Conservation (phyloP, 2,888 invertebrate species). For the Volucella inanis region DNA sequence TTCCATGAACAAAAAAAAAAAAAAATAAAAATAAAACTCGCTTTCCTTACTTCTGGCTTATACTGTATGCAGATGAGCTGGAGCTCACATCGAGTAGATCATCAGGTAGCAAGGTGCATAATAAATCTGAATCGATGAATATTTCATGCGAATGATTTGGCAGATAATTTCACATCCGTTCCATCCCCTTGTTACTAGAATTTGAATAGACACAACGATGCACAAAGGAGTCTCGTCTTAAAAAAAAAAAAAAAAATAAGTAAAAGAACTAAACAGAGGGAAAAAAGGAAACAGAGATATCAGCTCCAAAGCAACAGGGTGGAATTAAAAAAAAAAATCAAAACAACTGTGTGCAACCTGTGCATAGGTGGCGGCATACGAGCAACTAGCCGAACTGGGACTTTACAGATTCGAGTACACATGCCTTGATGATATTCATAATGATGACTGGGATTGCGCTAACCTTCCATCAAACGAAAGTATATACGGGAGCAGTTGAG, state of each 20-base stretch:
- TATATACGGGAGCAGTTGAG: neutral
- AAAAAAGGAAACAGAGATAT: conserved; percentile 10
- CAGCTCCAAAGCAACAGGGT: conserved; percentile 19
- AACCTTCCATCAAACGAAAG: conserved; percentile 31
- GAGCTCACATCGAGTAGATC: conserved; percentile 28
- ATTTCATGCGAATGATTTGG: conserved; percentile 79
- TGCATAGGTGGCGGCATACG: neutral
- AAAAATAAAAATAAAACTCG: too few relatives aligned
- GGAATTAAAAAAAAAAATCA: neutral
- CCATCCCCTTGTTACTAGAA: conserved; percentile 36
- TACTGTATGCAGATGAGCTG: conserved; percentile 49
- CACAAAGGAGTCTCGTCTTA: conserved; percentile 19
- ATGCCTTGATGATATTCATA: conserved; percentile 39
- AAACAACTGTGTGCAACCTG: neutral
- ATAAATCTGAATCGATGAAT: conserved; percentile 78
- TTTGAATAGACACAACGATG: neutral
- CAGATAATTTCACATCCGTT: conserved; percentile 76
- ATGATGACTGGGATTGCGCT: conserved; percentile 46
- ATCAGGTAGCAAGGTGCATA: conserved; percentile 62
- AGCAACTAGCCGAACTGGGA: conserved; percentile 11
- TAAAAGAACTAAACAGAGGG: conserved; percentile 15
- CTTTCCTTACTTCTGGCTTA: neutral
- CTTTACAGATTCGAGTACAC: conserved; percentile 12
- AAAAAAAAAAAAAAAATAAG: conserved; percentile 1
- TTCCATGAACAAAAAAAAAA: too few relatives aligned